These are phyloP conservation scores for Siniperca chuatsi DNA, from an alignment of 2,113 vertebrate genomes.

Conservation along the genomic window DNA sequence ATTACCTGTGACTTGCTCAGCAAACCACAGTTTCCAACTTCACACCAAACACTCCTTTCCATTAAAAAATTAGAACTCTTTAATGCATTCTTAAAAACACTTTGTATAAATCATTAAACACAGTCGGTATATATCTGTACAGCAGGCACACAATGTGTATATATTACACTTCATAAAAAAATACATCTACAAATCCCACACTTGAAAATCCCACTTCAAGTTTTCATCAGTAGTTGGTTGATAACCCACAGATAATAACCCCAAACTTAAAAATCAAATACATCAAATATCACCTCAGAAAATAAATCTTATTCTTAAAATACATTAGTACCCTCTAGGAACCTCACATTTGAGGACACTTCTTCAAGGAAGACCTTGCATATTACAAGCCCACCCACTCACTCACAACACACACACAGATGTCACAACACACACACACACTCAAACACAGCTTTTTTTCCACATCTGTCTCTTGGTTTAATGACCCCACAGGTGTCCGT, in stretches of 20 bases:
- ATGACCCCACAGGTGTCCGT: neutral
- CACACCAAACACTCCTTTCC: slow-evolving; percentile 38
- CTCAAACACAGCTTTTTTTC: slow-evolving; percentile 1
- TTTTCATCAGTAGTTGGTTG: slow-evolving; percentile 66
- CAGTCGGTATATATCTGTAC: slow-evolving; percentile 55
- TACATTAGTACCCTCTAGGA: slow-evolving; percentile 13
- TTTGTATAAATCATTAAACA: slow-evolving; percentile 64
- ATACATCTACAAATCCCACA: slow-evolving; percentile 66
- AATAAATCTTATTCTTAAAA: slow-evolving; percentile 50
- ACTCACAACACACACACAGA: slow-evolving; percentile 2
- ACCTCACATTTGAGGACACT: slow-evolving; percentile 25
- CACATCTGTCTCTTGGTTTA: neutral
- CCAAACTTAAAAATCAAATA: slow-evolving; percentile 22
- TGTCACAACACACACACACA: slow-evolving; percentile 22
- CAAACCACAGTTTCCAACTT: slow-evolving; percentile 58
- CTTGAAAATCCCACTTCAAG: slow-evolving; percentile 74
- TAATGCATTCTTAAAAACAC: slow-evolving; percentile 59
- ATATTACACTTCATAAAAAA: slow-evolving; percentile 70
- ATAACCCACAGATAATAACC: slow-evolving; percentile 48
- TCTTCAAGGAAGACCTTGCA: slow-evolving; percentile 60
- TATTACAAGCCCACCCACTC: slow-evolving; percentile 19
- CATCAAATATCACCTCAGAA: slow-evolving; percentile 38
- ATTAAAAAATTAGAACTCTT: slow-evolving; percentile 66
- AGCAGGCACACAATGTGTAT: slow-evolving; percentile 72
- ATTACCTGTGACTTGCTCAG: slow-evolving; percentile 76